Percentiles rank a stretch among this genome's conserved stretches.
Conservation (phyloP, 1,140 invertebrate genomes). For the Varroa destructor region DNA sequence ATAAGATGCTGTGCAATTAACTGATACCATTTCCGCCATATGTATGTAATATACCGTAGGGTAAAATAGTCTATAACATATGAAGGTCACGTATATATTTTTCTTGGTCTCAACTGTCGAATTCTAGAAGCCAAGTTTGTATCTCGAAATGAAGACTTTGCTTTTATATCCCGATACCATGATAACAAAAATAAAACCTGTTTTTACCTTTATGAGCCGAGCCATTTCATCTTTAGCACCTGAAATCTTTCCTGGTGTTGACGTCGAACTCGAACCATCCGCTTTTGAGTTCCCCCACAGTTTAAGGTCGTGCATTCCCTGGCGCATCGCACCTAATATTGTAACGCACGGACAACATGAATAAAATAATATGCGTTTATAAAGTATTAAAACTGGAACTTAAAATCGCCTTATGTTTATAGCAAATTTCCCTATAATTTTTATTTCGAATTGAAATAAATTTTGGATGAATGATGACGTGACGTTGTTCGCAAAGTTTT, state of each 20-base stretch:
- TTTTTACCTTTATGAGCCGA: slow-evolving; percentile 56
- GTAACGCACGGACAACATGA: slow-evolving; percentile 28
- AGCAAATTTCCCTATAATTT: neutral
- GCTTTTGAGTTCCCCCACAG: slow-evolving; percentile 50
- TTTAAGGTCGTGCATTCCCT: slow-evolving; percentile 47
- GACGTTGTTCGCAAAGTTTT: neutral
- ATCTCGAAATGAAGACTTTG: too few species aligned
- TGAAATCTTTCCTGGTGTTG: slow-evolving; percentile 70
- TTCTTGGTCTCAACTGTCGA: too few species aligned
- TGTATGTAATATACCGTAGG: too few species aligned
- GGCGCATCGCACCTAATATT: slow-evolving; percentile 34
- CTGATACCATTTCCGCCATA: too few species aligned
- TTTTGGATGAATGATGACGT: neutral
- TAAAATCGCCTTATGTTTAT: neutral
- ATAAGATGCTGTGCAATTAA: too few species aligned
- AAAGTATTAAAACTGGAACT: too few species aligned
- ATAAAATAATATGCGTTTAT: neutral
- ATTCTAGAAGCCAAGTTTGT: too few species aligned
- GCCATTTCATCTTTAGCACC: slow-evolving; percentile 73
- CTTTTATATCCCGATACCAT: neutral
- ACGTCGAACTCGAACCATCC: slow-evolving; percentile 52
- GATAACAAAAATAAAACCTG: neutral
- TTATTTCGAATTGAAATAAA: neutral
- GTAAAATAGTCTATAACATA: too few species aligned
- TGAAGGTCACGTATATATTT: too few species aligned